Percentiles rank a stretch among this genome's conserved stretches.
Evolutionary conservation across 1,140 invertebrate genomes (phyloP).

Genomic region (Portunus trituberculatus): DNA sequence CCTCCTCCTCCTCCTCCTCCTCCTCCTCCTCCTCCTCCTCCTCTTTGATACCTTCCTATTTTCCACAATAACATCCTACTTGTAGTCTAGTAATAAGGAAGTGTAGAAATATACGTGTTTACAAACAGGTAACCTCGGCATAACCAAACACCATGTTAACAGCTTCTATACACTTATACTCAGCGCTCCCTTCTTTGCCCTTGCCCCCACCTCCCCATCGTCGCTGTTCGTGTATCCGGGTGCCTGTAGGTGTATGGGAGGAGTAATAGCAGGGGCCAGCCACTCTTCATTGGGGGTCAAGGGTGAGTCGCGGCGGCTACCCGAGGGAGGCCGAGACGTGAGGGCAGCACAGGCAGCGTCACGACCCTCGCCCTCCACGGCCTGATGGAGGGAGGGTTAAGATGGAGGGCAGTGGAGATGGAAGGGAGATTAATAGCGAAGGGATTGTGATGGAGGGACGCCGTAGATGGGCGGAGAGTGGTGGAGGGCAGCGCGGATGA

Average conservation of each 20-base stretch:
- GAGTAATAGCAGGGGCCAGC: not conserved
- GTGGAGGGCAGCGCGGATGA: not conserved
- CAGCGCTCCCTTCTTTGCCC: not conserved
- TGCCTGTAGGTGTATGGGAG: not conserved
- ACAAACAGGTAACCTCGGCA: no score
- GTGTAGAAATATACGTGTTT: no score
- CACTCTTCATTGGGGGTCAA: constrained; percentile 2
- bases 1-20: not conserved
- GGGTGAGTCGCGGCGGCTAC: constrained; percentile 31
- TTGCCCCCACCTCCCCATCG: not conserved
- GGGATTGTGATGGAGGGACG: not conserved
- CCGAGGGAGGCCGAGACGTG: constrained; percentile 16
- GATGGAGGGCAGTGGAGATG: constrained; percentile 7
- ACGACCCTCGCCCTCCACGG: not conserved
- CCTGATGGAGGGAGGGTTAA: not conserved
- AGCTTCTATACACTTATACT: not conserved
- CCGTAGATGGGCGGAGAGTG: not conserved
- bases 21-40: not conserved
- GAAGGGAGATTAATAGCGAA: constrained; percentile 24
- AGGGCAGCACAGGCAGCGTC: not conserved
- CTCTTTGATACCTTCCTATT: no score
- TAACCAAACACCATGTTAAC: not conserved
- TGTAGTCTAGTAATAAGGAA: no score
- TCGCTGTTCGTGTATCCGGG: not conserved
- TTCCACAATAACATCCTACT: no score